Evolutionary conservation across 35 echinoderm and acorn worm species (phyloP).

Genomic region (Eucidaris tribuloides): DNA sequence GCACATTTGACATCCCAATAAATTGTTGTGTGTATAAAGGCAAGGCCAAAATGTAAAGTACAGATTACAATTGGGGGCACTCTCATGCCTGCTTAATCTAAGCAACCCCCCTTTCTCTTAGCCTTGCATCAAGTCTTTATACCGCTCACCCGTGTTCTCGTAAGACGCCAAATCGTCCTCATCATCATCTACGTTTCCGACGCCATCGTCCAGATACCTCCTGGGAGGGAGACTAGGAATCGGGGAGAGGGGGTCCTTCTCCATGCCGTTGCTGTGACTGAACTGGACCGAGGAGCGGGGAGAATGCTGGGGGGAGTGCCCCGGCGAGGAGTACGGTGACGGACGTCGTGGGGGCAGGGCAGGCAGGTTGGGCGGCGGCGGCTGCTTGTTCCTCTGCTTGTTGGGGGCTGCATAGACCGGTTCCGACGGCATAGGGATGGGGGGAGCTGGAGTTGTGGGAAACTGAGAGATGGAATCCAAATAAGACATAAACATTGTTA

Average conservation of each 20-base stretch:
- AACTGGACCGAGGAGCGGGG: slow-evolving; percentile 17
- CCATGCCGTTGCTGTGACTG: slow-evolving; percentile 10
- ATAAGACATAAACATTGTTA: not conserved
- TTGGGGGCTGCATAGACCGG: slow-evolving; percentile 70
- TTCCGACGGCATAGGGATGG: not conserved
- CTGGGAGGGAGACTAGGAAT: slow-evolving; percentile 61
- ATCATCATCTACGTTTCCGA: not conserved
- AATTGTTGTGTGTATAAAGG: no score
- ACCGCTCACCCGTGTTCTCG: slow-evolving; percentile 37
- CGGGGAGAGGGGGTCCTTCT: not conserved
- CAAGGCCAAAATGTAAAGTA: no score
- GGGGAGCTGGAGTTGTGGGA: not conserved
- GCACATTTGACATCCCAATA: no score
- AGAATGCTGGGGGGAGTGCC: not conserved
- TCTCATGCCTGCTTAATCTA: no score
- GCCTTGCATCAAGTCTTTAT: no score
- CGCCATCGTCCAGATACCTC: slow-evolving; percentile 44
- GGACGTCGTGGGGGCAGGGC: slow-evolving; percentile 23
- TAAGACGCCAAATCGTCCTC: not conserved
- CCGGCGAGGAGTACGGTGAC: slow-evolving; percentile 18
- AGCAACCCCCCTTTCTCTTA: no score
- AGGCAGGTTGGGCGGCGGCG: not conserved
- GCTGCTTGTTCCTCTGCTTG: slow-evolving; percentile 2
- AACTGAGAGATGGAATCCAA: not conserved
- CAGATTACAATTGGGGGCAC: no score